These are phyloP conservation scores for Odontamblyopus lacepedii DNA, from an alignment of 2,797 vertebrate genomes.

Conservation along the genomic window DNA sequence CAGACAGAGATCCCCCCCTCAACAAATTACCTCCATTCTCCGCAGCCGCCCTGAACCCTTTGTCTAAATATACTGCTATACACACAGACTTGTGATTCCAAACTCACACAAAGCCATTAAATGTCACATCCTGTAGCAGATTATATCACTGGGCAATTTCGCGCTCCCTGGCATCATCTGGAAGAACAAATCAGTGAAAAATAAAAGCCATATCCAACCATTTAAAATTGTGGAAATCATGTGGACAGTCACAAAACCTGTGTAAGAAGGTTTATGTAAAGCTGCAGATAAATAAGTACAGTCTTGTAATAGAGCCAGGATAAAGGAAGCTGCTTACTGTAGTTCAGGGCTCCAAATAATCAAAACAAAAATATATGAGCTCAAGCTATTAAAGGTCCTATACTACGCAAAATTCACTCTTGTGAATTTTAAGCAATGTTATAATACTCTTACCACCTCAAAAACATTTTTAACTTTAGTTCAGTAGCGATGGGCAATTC, in stretches of 20 bases:
- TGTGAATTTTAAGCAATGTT: too few species aligned
- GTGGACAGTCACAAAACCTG: constrained; percentile 19
- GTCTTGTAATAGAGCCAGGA: constrained; percentile 19
- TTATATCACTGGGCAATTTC: constrained; percentile 58
- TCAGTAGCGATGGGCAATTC: too few species aligned
- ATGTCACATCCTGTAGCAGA: constrained; percentile 57
- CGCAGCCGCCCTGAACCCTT: constrained; percentile 34
- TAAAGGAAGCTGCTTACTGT: constrained; percentile 11
- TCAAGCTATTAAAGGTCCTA: too few species aligned
- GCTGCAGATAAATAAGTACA: constrained; percentile 32
- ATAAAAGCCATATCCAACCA: constrained; percentile 56
- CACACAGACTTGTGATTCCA: constrained; percentile 29
- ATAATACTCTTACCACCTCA: too few species aligned
- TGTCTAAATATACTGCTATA: constrained; percentile 46
- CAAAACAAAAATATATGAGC: not conserved
- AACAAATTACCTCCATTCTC: constrained; percentile 61
- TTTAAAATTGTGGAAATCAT: constrained; percentile 51
- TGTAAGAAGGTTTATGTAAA: constrained; percentile 38
- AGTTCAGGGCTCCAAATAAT: not conserved
- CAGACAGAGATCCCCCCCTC: constrained; percentile 63
- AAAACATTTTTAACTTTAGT: too few species aligned
- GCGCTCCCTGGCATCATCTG: constrained; percentile 48
- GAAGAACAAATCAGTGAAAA: constrained; percentile 49
- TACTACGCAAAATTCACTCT: too few species aligned
- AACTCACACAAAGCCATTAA: constrained; percentile 46